These are phyloP conservation scores for Ctenodactylus gundi DNA, from an alignment of 2,113 vertebrate species.

Conservation along the genomic window DNA sequence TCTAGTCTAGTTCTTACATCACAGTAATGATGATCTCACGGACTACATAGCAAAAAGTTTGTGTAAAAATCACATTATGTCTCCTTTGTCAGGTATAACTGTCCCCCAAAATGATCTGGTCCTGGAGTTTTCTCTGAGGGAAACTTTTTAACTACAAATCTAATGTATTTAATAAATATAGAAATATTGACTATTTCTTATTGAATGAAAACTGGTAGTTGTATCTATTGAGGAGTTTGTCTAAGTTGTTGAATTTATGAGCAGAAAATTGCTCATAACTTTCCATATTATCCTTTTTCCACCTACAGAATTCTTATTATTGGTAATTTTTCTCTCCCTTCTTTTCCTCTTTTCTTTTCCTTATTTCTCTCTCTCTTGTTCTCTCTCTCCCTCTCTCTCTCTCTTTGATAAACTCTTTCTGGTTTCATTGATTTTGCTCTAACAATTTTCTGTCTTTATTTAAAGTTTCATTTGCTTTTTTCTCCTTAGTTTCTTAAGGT, in stretches of 20 bases:
- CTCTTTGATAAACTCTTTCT: background rate
- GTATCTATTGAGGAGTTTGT: background rate
- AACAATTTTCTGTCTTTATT: background rate
- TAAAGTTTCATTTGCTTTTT: slow-evolving; percentile 16
- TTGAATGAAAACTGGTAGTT: background rate
- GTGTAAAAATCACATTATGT: background rate
- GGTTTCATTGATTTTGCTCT: slow-evolving; percentile 14
- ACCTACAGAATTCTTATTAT: background rate
- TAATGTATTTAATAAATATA: slow-evolving; percentile 36
- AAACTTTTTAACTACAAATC: slow-evolving; percentile 20
- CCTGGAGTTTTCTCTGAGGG: background rate
- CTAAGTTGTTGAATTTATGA: background rate
- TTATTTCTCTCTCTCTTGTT: rapidly evolving
- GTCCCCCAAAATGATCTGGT: background rate
- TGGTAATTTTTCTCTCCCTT: background rate
- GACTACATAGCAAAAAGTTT: background rate
- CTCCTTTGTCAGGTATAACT: background rate
- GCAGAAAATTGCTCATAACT: background rate
- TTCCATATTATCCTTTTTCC: background rate
- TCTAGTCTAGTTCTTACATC: background rate
- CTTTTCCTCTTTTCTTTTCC: background rate
- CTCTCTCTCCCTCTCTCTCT: rapidly evolving
- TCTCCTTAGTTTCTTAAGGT: background rate
- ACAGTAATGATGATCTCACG: background rate
- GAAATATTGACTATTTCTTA: background rate